Conservation (phyloP, 2,113 vertebrate genomes). For the Gnathonemus echidnorhynchus region DNA sequence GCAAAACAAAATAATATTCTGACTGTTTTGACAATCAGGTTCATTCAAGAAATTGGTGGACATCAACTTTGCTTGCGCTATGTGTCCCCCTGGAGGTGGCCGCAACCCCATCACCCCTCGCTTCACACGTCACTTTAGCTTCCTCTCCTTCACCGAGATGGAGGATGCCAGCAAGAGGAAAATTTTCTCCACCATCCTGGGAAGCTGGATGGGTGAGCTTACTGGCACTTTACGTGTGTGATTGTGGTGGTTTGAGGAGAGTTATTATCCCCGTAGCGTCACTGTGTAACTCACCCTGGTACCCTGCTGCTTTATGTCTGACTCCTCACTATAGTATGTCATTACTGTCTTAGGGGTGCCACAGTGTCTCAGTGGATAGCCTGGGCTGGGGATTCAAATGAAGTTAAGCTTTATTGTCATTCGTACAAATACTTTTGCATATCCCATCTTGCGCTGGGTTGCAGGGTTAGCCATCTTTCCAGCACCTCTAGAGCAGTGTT, state of each 20-base stretch:
- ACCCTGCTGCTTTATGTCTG: background rate
- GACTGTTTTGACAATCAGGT: constrained; percentile 49
- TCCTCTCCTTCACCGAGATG: constrained; percentile 80
- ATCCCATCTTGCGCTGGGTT: background rate
- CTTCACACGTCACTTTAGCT: constrained; percentile 81
- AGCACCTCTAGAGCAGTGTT: background rate
- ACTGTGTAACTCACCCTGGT: background rate
- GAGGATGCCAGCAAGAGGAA: constrained; percentile 73
- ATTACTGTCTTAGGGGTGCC: background rate
- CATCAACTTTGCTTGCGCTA: constrained; percentile 83
- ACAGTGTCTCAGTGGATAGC: background rate
- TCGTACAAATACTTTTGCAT: background rate
- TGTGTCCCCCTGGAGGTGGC: constrained; percentile 84
- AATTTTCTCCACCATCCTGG: constrained; percentile 83
- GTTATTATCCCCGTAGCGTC: background rate
- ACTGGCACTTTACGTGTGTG: background rate
- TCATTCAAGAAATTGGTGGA: constrained; percentile 78
- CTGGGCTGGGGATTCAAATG: background rate
- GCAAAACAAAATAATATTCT: background rate
- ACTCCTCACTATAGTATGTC: background rate
- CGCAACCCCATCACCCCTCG: constrained; percentile 74
- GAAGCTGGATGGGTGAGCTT: constrained; percentile 78
- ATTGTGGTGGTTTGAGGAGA: background rate
- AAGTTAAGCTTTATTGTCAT: background rate
- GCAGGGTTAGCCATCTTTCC: background rate